These are phyloP conservation scores for Saguinus midas DNA, from an alignment of 2,113 vertebrate genomes.

Conservation along the genomic window DNA sequence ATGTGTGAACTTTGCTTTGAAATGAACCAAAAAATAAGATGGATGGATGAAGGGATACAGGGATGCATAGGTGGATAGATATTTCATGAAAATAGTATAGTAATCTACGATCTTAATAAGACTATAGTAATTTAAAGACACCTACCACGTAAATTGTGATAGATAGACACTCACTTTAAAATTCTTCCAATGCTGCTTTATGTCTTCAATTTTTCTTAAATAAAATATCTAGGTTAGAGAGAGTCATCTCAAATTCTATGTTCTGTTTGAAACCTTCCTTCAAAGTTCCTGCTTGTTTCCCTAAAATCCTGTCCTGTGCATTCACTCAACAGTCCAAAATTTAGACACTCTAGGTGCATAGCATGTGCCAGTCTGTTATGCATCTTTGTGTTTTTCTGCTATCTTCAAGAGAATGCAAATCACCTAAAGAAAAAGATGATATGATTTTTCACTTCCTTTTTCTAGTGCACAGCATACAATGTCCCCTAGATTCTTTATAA, in stretches of 20 bases:
- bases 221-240: no score
- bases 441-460: neutral
- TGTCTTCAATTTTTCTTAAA: neutral
- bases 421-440: neutral
- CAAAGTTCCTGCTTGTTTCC: neutral
- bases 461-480: neutral
- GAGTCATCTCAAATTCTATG: neutral
- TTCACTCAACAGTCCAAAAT: neutral
- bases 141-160: neutral
- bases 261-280: neutral
- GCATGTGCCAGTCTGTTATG: rapidly evolving
- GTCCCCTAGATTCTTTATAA: rapidly evolving
- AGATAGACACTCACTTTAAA: neutral
- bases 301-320: neutral
- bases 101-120: neutral
- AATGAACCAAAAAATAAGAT: neutral
- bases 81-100: neutral
- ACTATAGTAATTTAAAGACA: neutral
- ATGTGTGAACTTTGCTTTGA: neutral
- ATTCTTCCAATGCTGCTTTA: neutral
- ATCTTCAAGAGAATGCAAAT: neutral
- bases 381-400: neutral
- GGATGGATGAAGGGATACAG: neutral
- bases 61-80: neutral
- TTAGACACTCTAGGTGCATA: rapidly evolving